phyloP scores from a whole-genome alignment of 2,888 invertebrate species.

The Platynereis dumerilii region DNA sequence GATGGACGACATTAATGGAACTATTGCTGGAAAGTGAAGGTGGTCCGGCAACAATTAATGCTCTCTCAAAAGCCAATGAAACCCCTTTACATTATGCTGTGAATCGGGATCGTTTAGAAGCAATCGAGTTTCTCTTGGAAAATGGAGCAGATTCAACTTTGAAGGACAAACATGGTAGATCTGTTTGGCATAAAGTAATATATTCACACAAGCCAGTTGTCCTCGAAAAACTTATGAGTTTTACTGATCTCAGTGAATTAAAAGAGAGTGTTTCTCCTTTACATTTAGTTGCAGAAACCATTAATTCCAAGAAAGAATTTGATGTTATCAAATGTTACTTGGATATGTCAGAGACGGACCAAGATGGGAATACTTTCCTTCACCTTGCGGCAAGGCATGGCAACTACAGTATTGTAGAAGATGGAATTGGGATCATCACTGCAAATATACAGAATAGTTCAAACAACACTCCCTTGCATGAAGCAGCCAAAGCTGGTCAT shows the following conservation, averaged over 20 bases:
- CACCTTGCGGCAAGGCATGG: constrained; percentile 47
- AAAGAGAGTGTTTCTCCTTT: too few relatives aligned
- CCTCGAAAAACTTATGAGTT: too few relatives aligned
- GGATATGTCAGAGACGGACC: constrained; percentile 41
- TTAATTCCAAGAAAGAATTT: too few relatives aligned
- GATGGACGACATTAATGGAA: too few relatives aligned
- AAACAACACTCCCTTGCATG: constrained; percentile 53
- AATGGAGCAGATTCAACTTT: constrained; percentile 36
- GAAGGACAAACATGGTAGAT: too few relatives aligned
- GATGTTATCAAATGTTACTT: constrained; percentile 9
- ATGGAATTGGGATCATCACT: constrained; percentile 34
- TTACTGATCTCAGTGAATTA: too few relatives aligned
- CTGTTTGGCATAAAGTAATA: too few relatives aligned
- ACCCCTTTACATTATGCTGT: constrained; percentile 51
- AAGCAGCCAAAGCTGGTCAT: constrained; percentile 51
- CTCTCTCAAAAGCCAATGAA: constrained; percentile 23
- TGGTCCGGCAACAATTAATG: neutral
- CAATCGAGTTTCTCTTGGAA: constrained; percentile 43
- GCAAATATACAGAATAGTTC: constrained; percentile 43
- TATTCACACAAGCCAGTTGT: too few relatives aligned
- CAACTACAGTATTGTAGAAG: constrained; percentile 38
- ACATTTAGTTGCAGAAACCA: too few relatives aligned
- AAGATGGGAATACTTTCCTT: constrained; percentile 43
- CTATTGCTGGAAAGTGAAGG: too few relatives aligned
- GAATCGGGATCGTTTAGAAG: constrained; percentile 42